These are phyloP conservation scores for Ophion obscuratus DNA, from an alignment of 2,888 invertebrate genomes.

Conservation along the genomic window DNA sequence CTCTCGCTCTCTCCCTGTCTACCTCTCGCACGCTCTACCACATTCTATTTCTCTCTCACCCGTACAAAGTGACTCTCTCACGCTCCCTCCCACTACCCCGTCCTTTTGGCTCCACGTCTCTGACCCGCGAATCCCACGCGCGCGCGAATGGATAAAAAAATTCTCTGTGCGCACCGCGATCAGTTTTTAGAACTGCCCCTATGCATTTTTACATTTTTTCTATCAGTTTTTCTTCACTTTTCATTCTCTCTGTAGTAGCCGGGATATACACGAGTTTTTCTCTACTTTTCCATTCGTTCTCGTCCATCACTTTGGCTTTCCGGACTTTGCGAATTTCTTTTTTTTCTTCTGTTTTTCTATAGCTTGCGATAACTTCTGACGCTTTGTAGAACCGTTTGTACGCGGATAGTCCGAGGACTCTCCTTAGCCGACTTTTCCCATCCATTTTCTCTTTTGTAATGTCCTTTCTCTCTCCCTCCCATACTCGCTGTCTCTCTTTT, in stretches of 20 bases:
- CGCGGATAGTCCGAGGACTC: background rate
- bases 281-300: conserved; percentile 13
- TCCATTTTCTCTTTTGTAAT: background rate
- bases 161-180: conserved; percentile 52
- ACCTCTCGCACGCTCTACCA: conserved; percentile 10
- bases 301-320: conserved; percentile 9
- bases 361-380: conserved; percentile 8
- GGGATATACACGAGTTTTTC: background rate
- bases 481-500: too few relatives aligned
- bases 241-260: background rate
- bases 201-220: conserved; percentile 37
- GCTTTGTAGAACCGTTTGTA: conserved; percentile 32
- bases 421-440: background rate
- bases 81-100: background rate
- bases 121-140: conserved; percentile 46
- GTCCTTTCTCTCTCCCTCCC: too few relatives aligned
- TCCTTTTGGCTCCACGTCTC: background rate
- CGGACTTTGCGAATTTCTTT: background rate
- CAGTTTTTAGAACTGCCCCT: conserved; percentile 42
- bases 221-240: conserved; percentile 4
- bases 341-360: conserved; percentile 1
- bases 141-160: conserved; percentile 31
- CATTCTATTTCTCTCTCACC: conserved; percentile 1
- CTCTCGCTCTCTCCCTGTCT: conserved; percentile 7
- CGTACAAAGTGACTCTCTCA: background rate